Evolutionary conservation across 2,113 vertebrate genomes (phyloP), one percentile per base, ranked within the genome.

Genomic region (Polypterus bichir): DNA sequence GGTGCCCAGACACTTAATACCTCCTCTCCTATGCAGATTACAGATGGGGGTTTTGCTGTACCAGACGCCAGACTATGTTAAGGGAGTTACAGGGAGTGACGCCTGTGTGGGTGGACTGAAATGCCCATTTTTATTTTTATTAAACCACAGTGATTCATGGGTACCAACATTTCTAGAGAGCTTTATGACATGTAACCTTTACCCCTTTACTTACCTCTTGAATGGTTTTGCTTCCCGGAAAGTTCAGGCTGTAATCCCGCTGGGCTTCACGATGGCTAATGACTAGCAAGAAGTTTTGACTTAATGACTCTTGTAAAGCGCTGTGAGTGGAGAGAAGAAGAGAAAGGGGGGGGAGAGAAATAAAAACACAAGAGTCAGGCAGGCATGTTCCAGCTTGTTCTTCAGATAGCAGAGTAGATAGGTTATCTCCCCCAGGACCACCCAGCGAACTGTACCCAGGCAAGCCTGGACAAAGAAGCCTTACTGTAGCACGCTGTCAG

Each of bases 191-290:
- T 10, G 10, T 10, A 7, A 52, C 7, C 7, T 7, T 10, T 52
- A 27, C 53, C 48, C 10, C 69, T 74, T 74, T 76, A 76, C 89
- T 80, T 86, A 97, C 96, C 92, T 99, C 96, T 80, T 98, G 94
- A 79, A 99, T 91, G 72, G 94, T 98, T 90, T 89, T 93, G 86
- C 87, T 92, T 83, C 93, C 93, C 59, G 94, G 96, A 86, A 99
- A 98, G 89, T 98, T 94, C 82, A 99, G 91, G 86, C 75, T 97
- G 89, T 99, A 98, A 77, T 98, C 94, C 85, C 88, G 92, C 91
- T 99, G 94, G 77, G 92, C 91, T 84, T 99, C 95, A 68, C 89
- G 87, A 83, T 99, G 94, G 82, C 87, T 95, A 87, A 99, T 85
- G 64, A 97, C 86, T 83, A 99, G 89, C 85, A 97, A 89, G 87